Conservation (phyloP, 1,140 invertebrate genomes). For the Dolichoris vasculosae region DNA sequence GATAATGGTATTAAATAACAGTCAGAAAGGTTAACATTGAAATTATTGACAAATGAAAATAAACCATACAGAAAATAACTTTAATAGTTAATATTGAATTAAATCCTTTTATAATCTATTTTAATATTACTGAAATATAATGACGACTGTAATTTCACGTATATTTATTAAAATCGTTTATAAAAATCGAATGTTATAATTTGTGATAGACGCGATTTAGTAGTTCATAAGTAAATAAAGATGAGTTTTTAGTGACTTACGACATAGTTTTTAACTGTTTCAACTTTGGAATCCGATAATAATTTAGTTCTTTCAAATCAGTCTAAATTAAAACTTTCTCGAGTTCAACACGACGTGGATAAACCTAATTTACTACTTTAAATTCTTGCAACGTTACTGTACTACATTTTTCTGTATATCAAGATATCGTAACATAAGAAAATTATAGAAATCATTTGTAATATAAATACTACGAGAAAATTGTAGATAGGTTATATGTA, state of each 20-base stretch:
- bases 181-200: no score
- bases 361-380: background rate
- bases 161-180: no score
- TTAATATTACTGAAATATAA: no score
- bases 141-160: no score
- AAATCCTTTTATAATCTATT: no score
- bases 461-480: background rate
- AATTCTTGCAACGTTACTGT: background rate
- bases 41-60: no score
- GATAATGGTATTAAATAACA: no score
- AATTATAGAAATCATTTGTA: background rate
- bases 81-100: no score
- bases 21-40: no score
- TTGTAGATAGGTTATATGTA: background rate
- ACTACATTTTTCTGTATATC: background rate
- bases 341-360: background rate
- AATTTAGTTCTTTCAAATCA: background rate
- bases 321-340: background rate
- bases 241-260: background rate
- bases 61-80: no score
- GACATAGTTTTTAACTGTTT: background rate
- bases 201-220: no score
- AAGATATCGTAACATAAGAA: background rate
- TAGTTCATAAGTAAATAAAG: background rate
- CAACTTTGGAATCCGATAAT: background rate